These are phyloP conservation scores for Zonitis immaculata DNA, from an alignment of 2,888 invertebrate genomes.

Conservation along the genomic window DNA sequence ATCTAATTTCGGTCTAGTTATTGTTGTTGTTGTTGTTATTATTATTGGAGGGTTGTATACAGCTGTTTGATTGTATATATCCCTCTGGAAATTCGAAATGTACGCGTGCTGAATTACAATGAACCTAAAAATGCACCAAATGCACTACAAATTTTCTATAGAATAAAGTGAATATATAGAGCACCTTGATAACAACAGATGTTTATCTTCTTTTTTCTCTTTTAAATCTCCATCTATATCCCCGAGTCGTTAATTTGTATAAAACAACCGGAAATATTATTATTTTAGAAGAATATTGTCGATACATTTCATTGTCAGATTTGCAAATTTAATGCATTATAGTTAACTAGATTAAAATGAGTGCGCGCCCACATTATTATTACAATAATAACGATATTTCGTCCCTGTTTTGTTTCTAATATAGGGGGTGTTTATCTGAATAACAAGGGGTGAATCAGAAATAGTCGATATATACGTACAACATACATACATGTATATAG, in stretches of 20 bases:
- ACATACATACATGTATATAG: too few relatives aligned
- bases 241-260: too few relatives aligned
- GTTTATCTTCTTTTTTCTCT: background rate
- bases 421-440: slow-evolving; percentile 1
- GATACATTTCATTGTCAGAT: too few relatives aligned
- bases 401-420: background rate
- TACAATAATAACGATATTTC: background rate
- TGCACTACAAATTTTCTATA: background rate
- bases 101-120: background rate
- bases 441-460: background rate
- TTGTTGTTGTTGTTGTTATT: background rate
- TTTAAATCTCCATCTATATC: too few relatives aligned
- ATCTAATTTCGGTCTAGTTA: too few relatives aligned
- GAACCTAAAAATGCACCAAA: background rate
- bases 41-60: background rate
- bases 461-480: too few relatives aligned
- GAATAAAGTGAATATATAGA: background rate
- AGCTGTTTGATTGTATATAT: background rate
- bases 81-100: background rate
- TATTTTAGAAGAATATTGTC: too few relatives aligned
- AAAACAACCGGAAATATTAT: too few relatives aligned
- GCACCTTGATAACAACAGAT: background rate
- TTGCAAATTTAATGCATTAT: too few relatives aligned
- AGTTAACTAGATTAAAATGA: background rate
- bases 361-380: background rate